Conservation (phyloP, 2,888 invertebrate genomes). For the Corbicula japonica region DNA sequence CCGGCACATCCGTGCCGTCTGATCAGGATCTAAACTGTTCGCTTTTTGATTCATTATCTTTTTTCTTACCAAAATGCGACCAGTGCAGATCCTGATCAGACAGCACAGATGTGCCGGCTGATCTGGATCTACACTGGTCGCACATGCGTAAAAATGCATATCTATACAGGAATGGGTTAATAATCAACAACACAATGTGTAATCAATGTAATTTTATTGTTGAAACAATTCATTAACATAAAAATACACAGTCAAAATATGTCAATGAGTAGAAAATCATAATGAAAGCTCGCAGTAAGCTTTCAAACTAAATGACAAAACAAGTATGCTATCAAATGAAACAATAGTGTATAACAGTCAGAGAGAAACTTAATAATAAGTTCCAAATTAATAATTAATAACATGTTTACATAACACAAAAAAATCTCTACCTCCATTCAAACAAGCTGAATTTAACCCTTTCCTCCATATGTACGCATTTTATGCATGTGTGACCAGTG, state of each 20-base stretch:
- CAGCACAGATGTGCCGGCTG: too few relatives aligned
- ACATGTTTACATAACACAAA: constrained; percentile 9
- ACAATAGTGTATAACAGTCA: constrained; percentile 31
- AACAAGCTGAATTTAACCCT: too few relatives aligned
- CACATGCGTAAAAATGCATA: too few relatives aligned
- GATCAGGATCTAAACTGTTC: too few relatives aligned
- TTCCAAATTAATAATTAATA: constrained; percentile 40
- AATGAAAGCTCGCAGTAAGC: constrained; percentile 23
- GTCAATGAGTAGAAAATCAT: constrained; percentile 46
- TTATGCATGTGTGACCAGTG: too few relatives aligned
- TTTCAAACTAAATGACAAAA: constrained; percentile 25
- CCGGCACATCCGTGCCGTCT: too few relatives aligned
- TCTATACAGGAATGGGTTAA: too few relatives aligned
- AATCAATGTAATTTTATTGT: constrained; percentile 74
- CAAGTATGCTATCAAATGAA: constrained; percentile 15
- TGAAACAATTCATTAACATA: constrained; percentile 78
- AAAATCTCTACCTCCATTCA: not conserved
- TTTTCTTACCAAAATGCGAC: too few relatives aligned
- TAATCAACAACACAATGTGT: constrained; percentile 17
- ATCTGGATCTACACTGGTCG: too few relatives aligned
- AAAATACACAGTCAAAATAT: constrained; percentile 61
- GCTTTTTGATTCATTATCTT: too few relatives aligned
- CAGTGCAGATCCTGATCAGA: too few relatives aligned
- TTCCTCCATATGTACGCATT: too few relatives aligned
- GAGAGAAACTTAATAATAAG: constrained; percentile 18